A percentile compares a stretch with the other conserved stretches of the same genome.
Evolutionary conservation across 2,113 vertebrate genomes (phyloP).

Genomic region (Paradisaea rubra): DNA sequence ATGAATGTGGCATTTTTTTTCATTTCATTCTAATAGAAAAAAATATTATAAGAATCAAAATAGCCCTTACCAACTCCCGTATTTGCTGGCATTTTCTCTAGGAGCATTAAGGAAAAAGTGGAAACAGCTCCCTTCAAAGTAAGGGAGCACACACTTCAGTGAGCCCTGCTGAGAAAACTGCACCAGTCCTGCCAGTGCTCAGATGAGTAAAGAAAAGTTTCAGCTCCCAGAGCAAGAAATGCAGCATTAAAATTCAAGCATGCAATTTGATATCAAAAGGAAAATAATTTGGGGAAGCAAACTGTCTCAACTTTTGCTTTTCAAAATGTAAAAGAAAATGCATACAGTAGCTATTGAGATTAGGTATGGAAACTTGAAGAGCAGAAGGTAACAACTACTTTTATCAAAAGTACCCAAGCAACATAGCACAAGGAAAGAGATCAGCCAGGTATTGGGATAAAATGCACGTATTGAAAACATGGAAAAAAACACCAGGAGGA

Average conservation of each 20-base stretch:
- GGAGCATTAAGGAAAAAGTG: background rate
- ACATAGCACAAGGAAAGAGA: background rate
- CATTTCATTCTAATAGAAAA: background rate
- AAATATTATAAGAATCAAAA: background rate
- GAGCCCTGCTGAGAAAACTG: background rate
- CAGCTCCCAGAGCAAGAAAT: background rate
- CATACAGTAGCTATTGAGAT: background rate
- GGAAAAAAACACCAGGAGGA: background rate
- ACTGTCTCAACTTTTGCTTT: background rate
- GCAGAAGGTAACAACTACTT: background rate
- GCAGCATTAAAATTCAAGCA: background rate
- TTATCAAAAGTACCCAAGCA: background rate
- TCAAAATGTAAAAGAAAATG: background rate
- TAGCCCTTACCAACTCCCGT: background rate
- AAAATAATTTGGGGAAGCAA: background rate
- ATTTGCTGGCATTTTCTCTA: background rate
- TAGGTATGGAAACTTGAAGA: background rate
- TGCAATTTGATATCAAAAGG: background rate
- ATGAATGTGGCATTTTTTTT: background rate
- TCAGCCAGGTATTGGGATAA: background rate
- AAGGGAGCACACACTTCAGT: background rate
- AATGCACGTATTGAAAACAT: background rate
- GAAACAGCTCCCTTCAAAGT: background rate
- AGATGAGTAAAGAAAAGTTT: background rate
- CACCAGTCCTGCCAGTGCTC: background rate